Evolutionary conservation across 1,140 invertebrate genomes (phyloP), one percentile per base, ranked within the genome.

Genomic region (Popillia japonica): DNA sequence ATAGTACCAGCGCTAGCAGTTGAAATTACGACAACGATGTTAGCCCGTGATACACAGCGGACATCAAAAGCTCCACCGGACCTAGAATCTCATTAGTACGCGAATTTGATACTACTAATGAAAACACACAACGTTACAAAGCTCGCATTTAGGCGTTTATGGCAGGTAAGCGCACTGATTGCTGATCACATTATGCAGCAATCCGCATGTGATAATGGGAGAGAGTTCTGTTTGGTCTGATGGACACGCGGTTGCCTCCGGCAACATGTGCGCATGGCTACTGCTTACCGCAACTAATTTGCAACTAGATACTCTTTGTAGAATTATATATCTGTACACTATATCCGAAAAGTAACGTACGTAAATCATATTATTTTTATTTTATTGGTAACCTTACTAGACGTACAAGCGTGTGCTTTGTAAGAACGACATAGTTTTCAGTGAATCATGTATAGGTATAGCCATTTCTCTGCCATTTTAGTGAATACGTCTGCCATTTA

Each of bases 31-130:
- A 8, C 20, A 64, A 17, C 59, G 17, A 27, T 68, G 22, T 17
- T 23, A 17, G 17, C 40, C 22, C 77, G n/a, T 9, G 61, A 68
- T 68, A 68, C 61, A 68, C 9, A 68, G 27, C 61, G 61, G 68
- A 79, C 76, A 79, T 79, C 79, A 79, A 79, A 79, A 79, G 79
- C 59, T 79, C 79, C 79, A 79, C 79, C 73, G 79, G 79, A 79
- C 79, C 79, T 20, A 72, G 73, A 79, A 79, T 77, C 77, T 79
- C 76, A 79, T 79, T 79, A 79, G 68, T 78, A 79, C 72, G 55
- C 79, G 59, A 34, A 75, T 73, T 75, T 79, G 79, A 79, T 79
- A 79, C 59, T 77, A 78, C 79, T 79, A 79, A 79, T 79, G 79
- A 79, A 78, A 79, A 79, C 73, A 75, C 75, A 79, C 44, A 61